Base-by-base conservation (phyloP, 2,888 invertebrate genomes). In the Aleiodes alternator region DNA sequence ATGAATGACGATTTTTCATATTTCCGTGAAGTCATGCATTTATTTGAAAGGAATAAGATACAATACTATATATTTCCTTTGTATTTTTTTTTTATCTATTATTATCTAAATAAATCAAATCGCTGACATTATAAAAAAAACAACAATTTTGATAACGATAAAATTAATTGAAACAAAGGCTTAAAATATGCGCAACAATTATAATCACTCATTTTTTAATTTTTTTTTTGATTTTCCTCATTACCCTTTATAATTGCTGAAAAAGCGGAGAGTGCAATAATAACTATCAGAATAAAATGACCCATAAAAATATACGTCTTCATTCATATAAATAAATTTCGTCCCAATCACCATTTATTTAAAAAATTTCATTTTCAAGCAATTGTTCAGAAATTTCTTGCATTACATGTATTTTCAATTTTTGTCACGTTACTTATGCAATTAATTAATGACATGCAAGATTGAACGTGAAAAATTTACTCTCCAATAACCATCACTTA, bases 181-280 rank as follows among this genome's bases (percentile, higher is more conserved):
- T 11, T 59, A 59, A 64, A 48, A 48, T 64, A 43, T 64, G 5
- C 12, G 48, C 48, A 64, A 64, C 48, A 50, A 64, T 64, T 14
- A 43, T 64, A 64, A 64, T 23, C 12, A 31, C 4, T 64, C 4
- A 23, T 43, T 48, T 61, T 16, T 12, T 53, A 53, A 53, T 53
- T 16, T 14, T n/a, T 16, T 3, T n/a, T 43, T 43, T 43, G 43
- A 43, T 43, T 43, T 43, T 43, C 11, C 43, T 11, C 43, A 6
- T 34, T 34, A 34, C 31, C 57, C 31, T 31, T 31, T 29, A 56
- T 29, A 11, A 16, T 43, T 43, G 29, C 57, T 16, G 31, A 57
- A 57, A 9, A 23, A 29, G 57, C 29, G 29, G 31, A 29, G 16
- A 57, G 57, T 23, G 57, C 16, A 12, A 57, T 12, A 57, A 29